Evolutionary conservation across 2,113 vertebrate genomes (phyloP).

Genomic region (Bombycilla garrulus): DNA sequence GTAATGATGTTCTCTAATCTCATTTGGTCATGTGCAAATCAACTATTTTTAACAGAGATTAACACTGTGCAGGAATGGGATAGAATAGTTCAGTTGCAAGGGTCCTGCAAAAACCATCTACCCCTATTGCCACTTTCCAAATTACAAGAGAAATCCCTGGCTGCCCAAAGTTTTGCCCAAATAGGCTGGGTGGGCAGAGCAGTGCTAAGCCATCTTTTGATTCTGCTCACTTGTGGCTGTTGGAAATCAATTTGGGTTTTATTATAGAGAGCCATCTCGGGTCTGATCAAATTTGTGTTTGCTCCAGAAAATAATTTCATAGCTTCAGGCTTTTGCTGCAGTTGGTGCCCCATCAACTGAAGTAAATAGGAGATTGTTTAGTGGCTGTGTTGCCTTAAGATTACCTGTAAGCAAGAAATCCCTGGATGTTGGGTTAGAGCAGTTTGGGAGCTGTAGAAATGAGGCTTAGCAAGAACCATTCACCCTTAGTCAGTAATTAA

Average conservation of each 20-base stretch:
- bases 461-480: neutral
- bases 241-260: neutral
- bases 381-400: neutral
- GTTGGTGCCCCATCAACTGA: neutral
- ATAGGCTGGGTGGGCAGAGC: neutral
- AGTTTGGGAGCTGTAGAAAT: neutral
- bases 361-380: neutral
- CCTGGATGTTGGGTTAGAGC: neutral
- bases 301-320: neutral
- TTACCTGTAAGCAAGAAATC: neutral
- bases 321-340: neutral
- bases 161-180: neutral
- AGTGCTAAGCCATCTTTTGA: neutral
- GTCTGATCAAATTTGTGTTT: neutral
- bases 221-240: neutral
- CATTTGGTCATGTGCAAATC: neutral
- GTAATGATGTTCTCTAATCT: neutral
- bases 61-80: neutral
- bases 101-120: neutral
- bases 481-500: neutral
- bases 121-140: neutral
- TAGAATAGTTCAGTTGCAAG: neutral
- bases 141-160: neutral
- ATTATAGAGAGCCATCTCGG: neutral
- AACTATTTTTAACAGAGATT: neutral